Percentiles rank a stretch among this genome's conserved stretches.
Conservation (phyloP, 2,888 invertebrate genomes). For the Eudemis profundana region DNA sequence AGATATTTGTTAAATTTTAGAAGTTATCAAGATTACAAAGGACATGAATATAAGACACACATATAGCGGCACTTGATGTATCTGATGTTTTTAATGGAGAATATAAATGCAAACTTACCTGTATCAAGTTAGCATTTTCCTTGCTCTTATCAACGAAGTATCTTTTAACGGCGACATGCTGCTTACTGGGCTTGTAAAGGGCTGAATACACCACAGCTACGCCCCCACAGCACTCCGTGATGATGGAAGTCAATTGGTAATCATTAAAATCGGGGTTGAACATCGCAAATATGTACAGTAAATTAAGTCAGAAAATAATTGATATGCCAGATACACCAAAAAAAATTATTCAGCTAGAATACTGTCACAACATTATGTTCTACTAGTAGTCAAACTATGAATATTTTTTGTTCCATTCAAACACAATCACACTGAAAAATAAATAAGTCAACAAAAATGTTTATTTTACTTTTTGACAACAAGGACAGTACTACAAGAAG, state of each 20-base stretch:
- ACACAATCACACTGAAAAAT: conserved; percentile 43
- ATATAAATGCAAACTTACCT: conserved; percentile 68
- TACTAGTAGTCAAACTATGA: conserved; percentile 45
- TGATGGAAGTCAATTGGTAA: conserved; percentile 88
- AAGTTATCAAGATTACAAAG: too few relatives aligned
- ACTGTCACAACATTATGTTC: conserved; percentile 40
- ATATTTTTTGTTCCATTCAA: conserved; percentile 41
- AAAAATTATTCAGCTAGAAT: conserved; percentile 2
- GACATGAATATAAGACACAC: too few relatives aligned
- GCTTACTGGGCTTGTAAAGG: conserved; percentile 87
- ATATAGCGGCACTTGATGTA: too few relatives aligned
- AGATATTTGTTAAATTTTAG: too few relatives aligned
- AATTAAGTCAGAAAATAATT: conserved; percentile 37
- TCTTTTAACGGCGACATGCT: conserved; percentile 90
- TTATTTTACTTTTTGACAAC: conserved; percentile 39
- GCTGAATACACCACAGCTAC: conserved; percentile 89
- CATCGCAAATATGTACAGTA: conserved; percentile 69
- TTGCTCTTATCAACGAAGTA: conserved; percentile 90
- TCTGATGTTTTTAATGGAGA: too few relatives aligned
- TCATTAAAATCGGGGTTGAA: conserved; percentile 86
- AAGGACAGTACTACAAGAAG: neutral
- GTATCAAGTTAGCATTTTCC: conserved; percentile 85
- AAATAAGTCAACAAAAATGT: conserved; percentile 49
- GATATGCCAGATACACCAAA: conserved; percentile 16
- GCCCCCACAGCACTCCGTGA: conserved; percentile 89